Percentiles rank a stretch among this genome's conserved stretches.
phyloP scores from a whole-genome alignment of 2,797 vertebrate species.

The Sebastiscus tertius region DNA sequence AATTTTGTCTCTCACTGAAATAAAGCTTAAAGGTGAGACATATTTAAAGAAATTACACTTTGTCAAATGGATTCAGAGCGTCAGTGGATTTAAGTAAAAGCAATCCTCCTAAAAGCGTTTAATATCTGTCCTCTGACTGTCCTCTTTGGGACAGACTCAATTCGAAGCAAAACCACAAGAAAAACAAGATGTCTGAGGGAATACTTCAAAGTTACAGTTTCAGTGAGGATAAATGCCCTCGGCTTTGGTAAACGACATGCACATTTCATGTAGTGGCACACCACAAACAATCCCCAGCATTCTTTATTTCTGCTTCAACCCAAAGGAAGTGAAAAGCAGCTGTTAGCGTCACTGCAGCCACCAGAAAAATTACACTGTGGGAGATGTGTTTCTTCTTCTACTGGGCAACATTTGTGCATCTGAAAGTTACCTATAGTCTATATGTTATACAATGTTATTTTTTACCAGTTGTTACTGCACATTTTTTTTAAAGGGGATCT shows the following conservation, averaged over 20 bases:
- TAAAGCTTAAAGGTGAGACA: not conserved
- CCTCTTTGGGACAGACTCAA: conserved; percentile 4
- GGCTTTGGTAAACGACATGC: conserved; percentile 17
- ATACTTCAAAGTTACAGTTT: conserved; percentile 2
- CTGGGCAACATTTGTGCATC: not conserved
- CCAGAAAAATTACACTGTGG: not conserved
- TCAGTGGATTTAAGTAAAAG: not conserved
- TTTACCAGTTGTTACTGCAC: not conserved
- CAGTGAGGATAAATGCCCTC: conserved; percentile 3
- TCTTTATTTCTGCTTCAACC: conserved; percentile 11
- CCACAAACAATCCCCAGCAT: conserved; percentile 8
- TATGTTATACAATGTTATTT: not conserved
- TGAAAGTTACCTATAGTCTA: not conserved
- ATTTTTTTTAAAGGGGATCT: not conserved
- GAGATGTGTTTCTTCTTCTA: not conserved
- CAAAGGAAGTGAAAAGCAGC: conserved; percentile 33
- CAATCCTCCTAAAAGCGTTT: conserved; percentile 12
- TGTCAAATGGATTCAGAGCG: not conserved
- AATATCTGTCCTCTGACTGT: not conserved
- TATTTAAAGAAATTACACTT: conserved; percentile 11
- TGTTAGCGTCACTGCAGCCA: conserved; percentile 20
- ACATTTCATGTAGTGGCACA: conserved; percentile 27
- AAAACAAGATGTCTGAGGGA: conserved; percentile 17
- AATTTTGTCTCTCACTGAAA: not conserved
- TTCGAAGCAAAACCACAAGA: not conserved